phyloP scores from a whole-genome alignment of 2,797 vertebrate genomes.

The Morelia viridis region DNA sequence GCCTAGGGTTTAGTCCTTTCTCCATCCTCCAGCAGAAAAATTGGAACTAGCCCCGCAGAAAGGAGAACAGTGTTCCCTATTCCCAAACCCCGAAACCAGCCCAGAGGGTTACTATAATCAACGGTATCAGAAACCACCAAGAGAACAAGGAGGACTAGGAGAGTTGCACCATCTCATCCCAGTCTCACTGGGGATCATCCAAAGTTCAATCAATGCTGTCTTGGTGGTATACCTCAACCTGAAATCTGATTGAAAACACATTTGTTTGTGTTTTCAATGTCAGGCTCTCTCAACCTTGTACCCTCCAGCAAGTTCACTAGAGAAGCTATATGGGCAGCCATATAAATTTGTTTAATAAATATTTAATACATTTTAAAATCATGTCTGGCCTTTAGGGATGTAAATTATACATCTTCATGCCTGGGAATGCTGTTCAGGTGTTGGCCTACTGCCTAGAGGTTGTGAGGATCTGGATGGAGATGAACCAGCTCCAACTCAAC shows the following conservation, averaged over 20 bases:
- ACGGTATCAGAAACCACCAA: too few relatives aligned
- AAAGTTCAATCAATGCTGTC: too few relatives aligned
- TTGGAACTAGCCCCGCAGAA: too few relatives aligned
- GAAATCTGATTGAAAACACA: neutral
- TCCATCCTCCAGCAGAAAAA: too few relatives aligned
- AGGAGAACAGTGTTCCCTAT: too few relatives aligned
- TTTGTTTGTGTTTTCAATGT: neutral
- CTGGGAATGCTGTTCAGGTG: neutral
- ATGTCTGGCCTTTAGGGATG: neutral
- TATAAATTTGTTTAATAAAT: neutral
- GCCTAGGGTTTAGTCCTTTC: too few relatives aligned
- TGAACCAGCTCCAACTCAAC: neutral
- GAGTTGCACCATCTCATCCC: too few relatives aligned
- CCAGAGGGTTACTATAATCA: too few relatives aligned
- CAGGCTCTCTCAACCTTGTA: neutral
- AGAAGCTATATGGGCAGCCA: neutral
- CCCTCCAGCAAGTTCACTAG: neutral
- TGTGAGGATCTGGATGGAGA: neutral
- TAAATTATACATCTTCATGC: neutral
- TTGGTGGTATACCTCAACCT: too few relatives aligned
- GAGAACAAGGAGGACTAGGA: too few relatives aligned
- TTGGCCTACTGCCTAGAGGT: neutral
- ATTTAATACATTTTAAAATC: neutral
- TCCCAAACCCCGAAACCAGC: too few relatives aligned
- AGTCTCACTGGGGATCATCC: too few relatives aligned